phyloP scores from a whole-genome alignment of 1,140 invertebrate species.

The Aradophagus sp. region DNA sequence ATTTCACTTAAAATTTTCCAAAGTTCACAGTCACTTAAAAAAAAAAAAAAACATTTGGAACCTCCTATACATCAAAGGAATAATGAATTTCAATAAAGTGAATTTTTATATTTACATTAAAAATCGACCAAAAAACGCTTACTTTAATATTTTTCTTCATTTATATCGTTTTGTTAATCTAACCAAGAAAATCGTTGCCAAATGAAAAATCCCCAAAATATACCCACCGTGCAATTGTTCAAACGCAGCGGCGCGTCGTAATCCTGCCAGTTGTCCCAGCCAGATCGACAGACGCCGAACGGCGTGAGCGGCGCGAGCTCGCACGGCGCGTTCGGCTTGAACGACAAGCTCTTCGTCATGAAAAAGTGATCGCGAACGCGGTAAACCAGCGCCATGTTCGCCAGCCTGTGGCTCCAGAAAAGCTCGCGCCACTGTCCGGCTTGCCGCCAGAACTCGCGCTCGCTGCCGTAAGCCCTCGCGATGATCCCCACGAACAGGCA shows the following conservation, averaged over 20 bases:
- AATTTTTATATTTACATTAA: too few species aligned
- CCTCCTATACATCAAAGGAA: too few species aligned
- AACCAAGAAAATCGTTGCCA: too few species aligned
- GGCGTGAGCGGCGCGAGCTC: constrained; percentile 35
- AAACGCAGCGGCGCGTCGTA: constrained; percentile 19
- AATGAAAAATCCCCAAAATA: too few species aligned
- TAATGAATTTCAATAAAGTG: too few species aligned
- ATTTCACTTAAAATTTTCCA: too few species aligned
- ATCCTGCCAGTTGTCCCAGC: constrained; percentile 10
- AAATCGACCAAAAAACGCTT: too few species aligned
- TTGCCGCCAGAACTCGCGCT: constrained; percentile 47
- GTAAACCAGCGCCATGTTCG: constrained; percentile 56
- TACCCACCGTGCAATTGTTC: constrained; percentile 43
- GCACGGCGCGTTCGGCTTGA: constrained; percentile 26
- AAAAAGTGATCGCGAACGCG: constrained; percentile 32
- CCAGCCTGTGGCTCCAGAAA: constrained; percentile 55
- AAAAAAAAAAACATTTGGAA: too few species aligned
- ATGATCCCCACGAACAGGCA: constrained; percentile 57
- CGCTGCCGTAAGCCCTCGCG: constrained; percentile 20
- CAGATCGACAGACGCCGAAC: constrained; percentile 50
- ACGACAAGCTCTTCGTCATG: constrained; percentile 54
- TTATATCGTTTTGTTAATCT: too few species aligned
- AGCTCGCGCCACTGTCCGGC: constrained; percentile 28
- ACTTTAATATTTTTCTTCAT: too few species aligned
- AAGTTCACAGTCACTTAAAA: too few species aligned